A percentile compares a stretch with the other conserved stretches of the same genome.
phyloP scores from a whole-genome alignment of 2,113 vertebrate species.

The Sapayoa aenigma region DNA sequence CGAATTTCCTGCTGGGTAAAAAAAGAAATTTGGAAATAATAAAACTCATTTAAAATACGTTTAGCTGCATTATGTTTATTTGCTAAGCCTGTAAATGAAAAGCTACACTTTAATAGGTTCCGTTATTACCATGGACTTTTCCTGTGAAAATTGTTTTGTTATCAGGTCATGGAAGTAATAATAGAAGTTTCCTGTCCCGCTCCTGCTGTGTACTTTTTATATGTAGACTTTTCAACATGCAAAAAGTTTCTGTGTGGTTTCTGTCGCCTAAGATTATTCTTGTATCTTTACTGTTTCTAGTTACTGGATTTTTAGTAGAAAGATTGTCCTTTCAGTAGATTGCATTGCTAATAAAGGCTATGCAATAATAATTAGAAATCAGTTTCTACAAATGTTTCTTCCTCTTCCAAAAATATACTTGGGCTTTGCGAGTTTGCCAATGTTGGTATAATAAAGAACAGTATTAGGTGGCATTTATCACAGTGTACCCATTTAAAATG shows the following conservation, averaged over 20 bases:
- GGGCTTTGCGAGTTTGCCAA: not conserved
- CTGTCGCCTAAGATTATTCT: not conserved
- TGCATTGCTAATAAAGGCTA: not conserved
- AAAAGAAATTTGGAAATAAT: not conserved
- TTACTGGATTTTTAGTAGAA: not conserved
- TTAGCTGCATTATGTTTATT: not conserved
- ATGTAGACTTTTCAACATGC: not conserved
- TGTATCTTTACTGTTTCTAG: not conserved
- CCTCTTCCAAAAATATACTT: not conserved
- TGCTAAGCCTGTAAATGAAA: not conserved
- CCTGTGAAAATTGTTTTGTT: conserved; percentile 4
- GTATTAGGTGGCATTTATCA: conserved; percentile 28
- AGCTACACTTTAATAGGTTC: not conserved
- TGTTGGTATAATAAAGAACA: not conserved
- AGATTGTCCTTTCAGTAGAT: not conserved
- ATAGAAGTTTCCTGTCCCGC: not conserved
- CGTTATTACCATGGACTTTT: not conserved
- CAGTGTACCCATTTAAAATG: not conserved
- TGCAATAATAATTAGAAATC: not conserved
- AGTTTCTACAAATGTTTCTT: not conserved
- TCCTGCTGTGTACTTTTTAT: not conserved
- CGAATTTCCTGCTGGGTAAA: not conserved
- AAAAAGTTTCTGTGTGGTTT: not conserved
- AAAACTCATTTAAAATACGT: not conserved
- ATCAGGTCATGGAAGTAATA: not conserved